These are phyloP conservation scores for Harpagifer antarcticus DNA, from an alignment of 2,797 vertebrate genomes.

Conservation along the genomic window DNA sequence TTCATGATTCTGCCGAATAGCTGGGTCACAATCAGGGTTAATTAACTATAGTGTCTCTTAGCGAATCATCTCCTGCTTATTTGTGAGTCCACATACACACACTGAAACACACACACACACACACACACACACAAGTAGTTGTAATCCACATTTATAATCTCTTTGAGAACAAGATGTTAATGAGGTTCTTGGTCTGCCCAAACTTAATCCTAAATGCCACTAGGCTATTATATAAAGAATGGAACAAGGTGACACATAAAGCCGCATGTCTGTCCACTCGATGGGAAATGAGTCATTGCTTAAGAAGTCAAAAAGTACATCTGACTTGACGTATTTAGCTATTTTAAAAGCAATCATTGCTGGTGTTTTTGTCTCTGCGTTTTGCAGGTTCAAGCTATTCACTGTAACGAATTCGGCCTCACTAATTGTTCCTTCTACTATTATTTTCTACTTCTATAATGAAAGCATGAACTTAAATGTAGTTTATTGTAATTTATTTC, in stretches of 20 bases:
- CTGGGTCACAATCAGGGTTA: constrained; percentile 32
- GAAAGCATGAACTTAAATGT: not conserved
- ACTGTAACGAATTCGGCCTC: not conserved
- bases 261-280: not conserved
- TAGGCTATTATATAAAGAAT: constrained; percentile 19
- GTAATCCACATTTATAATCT: constrained; percentile 37
- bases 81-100: constrained; percentile 11
- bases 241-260: constrained; percentile 16
- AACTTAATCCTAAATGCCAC: constrained; percentile 49
- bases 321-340: not conserved
- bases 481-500: not conserved
- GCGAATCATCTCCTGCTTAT: constrained; percentile 21
- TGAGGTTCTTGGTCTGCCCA: constrained; percentile 55
- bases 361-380: not conserved
- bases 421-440: not conserved
- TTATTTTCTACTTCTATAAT: not conserved
- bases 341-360: not conserved
- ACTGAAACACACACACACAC: constrained; percentile 14
- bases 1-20: not conserved
- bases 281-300: constrained; percentile 2
- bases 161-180: constrained; percentile 68
- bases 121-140: constrained; percentile 15
- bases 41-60: constrained; percentile 40
- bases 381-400: not conserved
- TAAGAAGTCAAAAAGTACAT: constrained; percentile 9